Percentiles rank a stretch among this genome's conserved stretches.
Conservation (phyloP, 2,113 vertebrate species). For the Mesitornis unicolor region DNA sequence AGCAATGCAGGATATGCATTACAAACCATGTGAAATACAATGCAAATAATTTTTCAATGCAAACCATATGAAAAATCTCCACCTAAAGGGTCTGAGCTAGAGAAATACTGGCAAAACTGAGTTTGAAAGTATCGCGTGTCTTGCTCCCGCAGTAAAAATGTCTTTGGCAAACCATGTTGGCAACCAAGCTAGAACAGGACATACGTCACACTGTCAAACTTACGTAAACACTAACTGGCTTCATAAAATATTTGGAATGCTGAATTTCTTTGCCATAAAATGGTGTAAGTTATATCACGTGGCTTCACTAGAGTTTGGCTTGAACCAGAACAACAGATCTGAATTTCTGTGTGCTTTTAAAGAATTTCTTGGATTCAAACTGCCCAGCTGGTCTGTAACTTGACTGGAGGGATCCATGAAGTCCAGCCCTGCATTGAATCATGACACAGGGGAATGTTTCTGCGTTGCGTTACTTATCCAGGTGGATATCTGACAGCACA, state of each 20-base stretch:
- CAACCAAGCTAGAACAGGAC: not conserved
- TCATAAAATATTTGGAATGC: not conserved
- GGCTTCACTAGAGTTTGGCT: not conserved
- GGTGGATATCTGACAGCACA: not conserved
- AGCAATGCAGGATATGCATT: not conserved
- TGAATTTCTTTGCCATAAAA: not conserved
- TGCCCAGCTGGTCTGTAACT: not conserved
- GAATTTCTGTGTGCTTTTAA: not conserved
- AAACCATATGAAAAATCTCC: not conserved
- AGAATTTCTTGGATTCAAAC: not conserved
- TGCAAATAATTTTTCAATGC: not conserved
- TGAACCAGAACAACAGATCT: not conserved
- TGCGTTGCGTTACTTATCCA: not conserved
- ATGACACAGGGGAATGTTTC: not conserved
- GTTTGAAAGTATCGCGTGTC: not conserved
- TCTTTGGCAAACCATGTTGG: rapidly evolving
- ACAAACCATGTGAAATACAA: not conserved
- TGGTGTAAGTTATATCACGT: not conserved
- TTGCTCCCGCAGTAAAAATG: not conserved
- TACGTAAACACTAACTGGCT: not conserved
- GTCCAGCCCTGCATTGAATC: rapidly evolving
- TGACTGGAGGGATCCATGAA: not conserved
- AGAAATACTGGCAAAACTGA: not conserved
- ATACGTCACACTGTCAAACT: not conserved
- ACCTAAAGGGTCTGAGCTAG: not conserved